phyloP scores from a whole-genome alignment of 1,140 invertebrate species.

The Orchesella cincta region DNA sequence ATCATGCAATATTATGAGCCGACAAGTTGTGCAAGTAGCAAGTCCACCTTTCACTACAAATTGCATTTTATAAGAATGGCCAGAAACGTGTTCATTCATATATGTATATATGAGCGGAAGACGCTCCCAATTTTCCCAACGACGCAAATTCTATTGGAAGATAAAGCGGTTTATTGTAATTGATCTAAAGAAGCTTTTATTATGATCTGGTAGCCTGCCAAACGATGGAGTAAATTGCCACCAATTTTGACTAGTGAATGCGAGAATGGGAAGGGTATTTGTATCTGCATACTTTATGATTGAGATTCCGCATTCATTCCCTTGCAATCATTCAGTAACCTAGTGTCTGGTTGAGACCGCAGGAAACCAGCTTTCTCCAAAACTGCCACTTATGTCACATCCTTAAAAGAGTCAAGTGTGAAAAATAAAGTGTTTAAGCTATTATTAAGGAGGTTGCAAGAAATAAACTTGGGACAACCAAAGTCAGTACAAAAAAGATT shows the following conservation, averaged over 20 bases:
- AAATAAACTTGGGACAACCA: background rate
- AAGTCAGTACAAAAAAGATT: conserved; percentile 29
- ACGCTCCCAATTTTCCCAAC: no score
- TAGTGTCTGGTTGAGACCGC: no score
- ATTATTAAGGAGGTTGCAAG: background rate
- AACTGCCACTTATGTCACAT: background rate
- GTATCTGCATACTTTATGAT: background rate
- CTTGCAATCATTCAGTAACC: background rate
- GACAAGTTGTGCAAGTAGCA: background rate
- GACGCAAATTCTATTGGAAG: background rate
- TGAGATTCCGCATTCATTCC: background rate
- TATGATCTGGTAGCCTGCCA: background rate
- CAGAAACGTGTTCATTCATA: no score
- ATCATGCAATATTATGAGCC: background rate
- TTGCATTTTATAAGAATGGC: background rate
- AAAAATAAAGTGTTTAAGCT: conserved; percentile 45
- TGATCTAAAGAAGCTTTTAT: no score
- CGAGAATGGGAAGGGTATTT: background rate
- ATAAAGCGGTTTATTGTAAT: no score
- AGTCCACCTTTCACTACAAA: background rate
- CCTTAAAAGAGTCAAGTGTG: conserved; percentile 47
- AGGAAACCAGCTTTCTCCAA: background rate
- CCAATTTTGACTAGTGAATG: background rate
- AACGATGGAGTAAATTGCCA: conserved; percentile 2
- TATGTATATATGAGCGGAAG: no score